Evolutionary conservation across 1,140 invertebrate genomes (phyloP), one percentile per base, ranked within the genome.

Genomic region (Brachionus sp.): DNA sequence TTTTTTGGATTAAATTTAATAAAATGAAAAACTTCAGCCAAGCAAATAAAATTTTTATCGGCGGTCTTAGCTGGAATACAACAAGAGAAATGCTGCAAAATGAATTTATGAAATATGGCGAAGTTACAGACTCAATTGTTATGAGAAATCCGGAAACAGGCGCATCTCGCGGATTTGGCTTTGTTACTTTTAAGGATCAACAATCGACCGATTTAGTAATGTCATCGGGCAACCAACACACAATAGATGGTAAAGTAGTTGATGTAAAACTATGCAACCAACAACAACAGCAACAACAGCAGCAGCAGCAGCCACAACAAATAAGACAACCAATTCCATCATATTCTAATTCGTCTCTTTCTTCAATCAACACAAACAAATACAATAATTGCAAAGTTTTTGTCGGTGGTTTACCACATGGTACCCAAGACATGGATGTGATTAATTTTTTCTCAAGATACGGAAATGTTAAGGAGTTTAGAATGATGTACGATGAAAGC

Each of bases 111-210:
- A 95, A 66, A 19, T 44, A 57, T 75, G 62, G 19, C 82, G 84
- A 83, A 19, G 94, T 93, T 85, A 93, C 97, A 85, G 94, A 97
- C 16, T 94, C 93, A 1, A 95, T 96, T 12, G 19, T 84, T 6
- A 70, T 82, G 78, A 39, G 23, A 6, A 68, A 75, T 77, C 88
- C 90, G 82, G 93, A 93, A 82, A 95, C 94, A 7, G 94, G 94
- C n/a, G 95, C 95, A 87, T 95, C 95, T 84, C 90, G 95, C 73
- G 95, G 95, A n/a, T 97, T 97, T 89, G 95, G 93, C 7, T 97
- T 97, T 88, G 93, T 98, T 23, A 95, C 96, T 88, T 97, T 96
- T 87, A 94, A 97, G 88, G 95, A 97, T 64, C 37, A 62, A 25
- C 19, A 64, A 77, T 37, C 66, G 42, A 39, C 50, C 23, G 50